Evolutionary conservation across 2,888 invertebrate genomes (phyloP).

Genomic region (Cerastis leucographa): DNA sequence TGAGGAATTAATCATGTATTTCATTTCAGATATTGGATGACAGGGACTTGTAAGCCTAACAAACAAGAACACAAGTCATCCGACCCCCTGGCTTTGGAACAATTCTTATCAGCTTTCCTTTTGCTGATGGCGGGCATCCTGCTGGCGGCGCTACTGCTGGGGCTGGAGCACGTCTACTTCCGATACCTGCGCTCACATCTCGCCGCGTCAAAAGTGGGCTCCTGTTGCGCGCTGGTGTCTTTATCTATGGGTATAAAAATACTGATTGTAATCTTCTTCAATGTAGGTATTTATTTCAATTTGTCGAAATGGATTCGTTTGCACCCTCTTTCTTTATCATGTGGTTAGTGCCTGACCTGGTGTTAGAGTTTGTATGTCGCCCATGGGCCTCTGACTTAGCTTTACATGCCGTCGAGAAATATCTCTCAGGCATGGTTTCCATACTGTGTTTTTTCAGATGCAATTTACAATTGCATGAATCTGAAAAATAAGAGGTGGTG

Average conservation of each 20-base stretch:
- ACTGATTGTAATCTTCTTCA: background rate
- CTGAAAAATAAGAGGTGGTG: no score
- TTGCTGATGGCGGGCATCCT: constrained; percentile 98
- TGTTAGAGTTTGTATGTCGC: no score
- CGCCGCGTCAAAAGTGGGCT: constrained; percentile 96
- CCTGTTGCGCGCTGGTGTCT: constrained; percentile 98
- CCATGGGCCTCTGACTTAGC: no score
- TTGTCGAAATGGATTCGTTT: background rate
- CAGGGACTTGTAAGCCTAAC: constrained; percentile 98
- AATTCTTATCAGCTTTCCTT: constrained; percentile 99
- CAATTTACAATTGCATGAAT: no score
- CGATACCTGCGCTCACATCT: constrained; percentile 97
- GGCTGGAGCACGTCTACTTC: constrained; percentile 98
- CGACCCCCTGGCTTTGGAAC: constrained; percentile 97
- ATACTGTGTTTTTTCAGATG: no score
- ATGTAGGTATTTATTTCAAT: background rate
- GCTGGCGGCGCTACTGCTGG: constrained; percentile 96
- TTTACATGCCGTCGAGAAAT: no score
- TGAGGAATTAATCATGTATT: constrained; percentile 6
- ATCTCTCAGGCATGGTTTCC: no score
- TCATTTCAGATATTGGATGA: constrained; percentile 96
- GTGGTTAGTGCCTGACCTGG: no score
- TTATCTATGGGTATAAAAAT: constrained; percentile 93
- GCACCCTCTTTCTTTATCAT: no score
- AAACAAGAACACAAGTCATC: constrained; percentile 97